Base-by-base conservation (phyloP, 64 coral and sea anemone species). In the Pachyseris speciosa region DNA sequence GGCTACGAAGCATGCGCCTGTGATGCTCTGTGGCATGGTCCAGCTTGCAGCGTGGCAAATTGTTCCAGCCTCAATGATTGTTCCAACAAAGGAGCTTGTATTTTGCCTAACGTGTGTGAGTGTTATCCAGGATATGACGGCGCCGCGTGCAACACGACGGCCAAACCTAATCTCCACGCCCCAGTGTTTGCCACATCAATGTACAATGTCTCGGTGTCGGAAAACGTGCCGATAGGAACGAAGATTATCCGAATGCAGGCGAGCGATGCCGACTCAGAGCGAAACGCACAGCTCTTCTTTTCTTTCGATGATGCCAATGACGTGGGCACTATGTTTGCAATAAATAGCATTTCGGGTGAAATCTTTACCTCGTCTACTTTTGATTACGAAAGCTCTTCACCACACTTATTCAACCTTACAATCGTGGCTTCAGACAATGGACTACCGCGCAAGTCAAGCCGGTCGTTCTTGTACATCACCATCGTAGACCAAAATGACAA, bases 121-220 rank as follows among this genome's bases (percentile, higher is more conserved):
- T 96, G 94, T 47, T 92, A 92, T 41, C 67, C 84, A 0, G 84
- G 68, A 31, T 96, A 55, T 70, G 94, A 96, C 48, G 94, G 94
- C 19, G 69, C 49, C 2, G 70, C 41, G 7, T 96, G 94, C 28
- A 63, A 83, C 40, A 13, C 34, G 19, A 71, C 47, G 15, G 84
- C 90, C 72, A 38, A 58, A 74, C 84, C 76, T 1, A 96, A 96
- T 41, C 49, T 85, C 0, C 57, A 92, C 85, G 47, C 78, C 13
- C 94, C 94, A 7, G 76, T 83, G 2, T 96, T 96, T 83, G 64
- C 75, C 15, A 36, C 31, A 26, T 5, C 41, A 41, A 19, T 74
- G 1, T 96, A 96, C 53, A 96, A 88, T 83, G 77, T 64, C 11
- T 75, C 83, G 13, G 65, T 96, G 16, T 63, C 33, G 13, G 94